Base-by-base conservation (phyloP, 1,140 invertebrate genomes). In the Globodera ellingtonae region DNA sequence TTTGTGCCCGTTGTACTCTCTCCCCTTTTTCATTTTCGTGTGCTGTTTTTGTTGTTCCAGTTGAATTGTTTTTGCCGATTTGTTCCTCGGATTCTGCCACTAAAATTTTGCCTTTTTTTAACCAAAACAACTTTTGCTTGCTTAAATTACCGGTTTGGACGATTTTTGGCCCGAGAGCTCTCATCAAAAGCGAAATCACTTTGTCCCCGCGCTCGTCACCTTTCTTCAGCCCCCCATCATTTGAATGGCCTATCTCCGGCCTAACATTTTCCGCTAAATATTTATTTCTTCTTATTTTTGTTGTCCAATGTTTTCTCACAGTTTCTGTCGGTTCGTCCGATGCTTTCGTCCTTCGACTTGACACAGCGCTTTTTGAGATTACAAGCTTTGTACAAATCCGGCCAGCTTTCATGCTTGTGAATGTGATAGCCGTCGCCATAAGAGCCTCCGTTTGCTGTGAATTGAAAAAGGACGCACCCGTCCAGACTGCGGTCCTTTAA, bases 391-490 rank as follows among this genome's bases (percentile, higher is more conserved):
- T 85, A 83, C 21, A 85, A 78, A 86, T 85, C 84, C 35, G 84
- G 84, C 84, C 84, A 85, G 21, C 81, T 84, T 44, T 86, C 74
- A 67, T 86, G 85, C 59, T 86, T 86, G 24, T 79, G 78, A 50
- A 86, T 70, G n/a, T 59, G 24, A 73, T 72, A 85, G 8, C 76
- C 78, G 18, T 62, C 73, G 2, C 78, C 82, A 72, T 86, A 86
- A 47, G 75, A 46, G 24, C 86, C 85, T 18, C 35, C 35, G 71
- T 86, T 88, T 13, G 85, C 79, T 4, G 62, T 85, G 62, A 86
- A 85, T 76, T 86, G 85, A 21, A 86, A 88, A 10, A 88, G 73
- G 35, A 86, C 85, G 77, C 85, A 86, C 7, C 82, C 85, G 56
- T 86, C 84, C 47, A 85, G 52, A 10, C 77, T 35, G 21, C 75